Conservation (phyloP, 2,888 invertebrate species). For the Acanthopleura granulata region DNA sequence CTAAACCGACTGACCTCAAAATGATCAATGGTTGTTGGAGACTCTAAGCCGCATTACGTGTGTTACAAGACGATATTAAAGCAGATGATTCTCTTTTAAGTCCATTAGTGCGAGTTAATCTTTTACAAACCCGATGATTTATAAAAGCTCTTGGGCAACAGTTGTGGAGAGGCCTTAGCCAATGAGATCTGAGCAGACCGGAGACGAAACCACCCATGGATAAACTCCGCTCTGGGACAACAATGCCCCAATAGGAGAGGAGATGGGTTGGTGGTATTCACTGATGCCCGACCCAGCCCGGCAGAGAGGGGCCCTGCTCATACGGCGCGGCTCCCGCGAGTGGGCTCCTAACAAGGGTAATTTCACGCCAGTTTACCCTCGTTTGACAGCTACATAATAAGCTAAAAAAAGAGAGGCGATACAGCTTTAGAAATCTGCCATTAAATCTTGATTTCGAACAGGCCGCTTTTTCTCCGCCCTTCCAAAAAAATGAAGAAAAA, state of each 20-base stretch:
- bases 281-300: too few relatives aligned
- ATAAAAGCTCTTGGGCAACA: not conserved
- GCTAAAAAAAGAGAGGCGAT: not conserved
- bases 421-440: not conserved
- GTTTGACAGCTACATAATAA: constrained; percentile 3
- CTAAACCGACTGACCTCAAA: too few relatives aligned
- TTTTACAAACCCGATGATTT: not conserved
- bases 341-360: constrained; percentile 4
- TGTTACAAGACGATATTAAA: too few relatives aligned
- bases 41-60: too few relatives aligned
- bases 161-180: not conserved
- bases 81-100: too few relatives aligned
- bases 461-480: not conserved
- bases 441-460: constrained; percentile 2
- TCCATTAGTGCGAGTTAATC: constrained; percentile 4
- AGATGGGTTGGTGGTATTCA: too few relatives aligned
- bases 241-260: not conserved
- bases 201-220: not conserved
- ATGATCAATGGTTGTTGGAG: too few relatives aligned
- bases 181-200: not conserved
- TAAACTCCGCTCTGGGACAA: not conserved
- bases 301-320: too few relatives aligned
- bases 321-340: not conserved
- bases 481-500: not conserved
- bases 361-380: constrained; percentile 8